phyloP scores from a whole-genome alignment of 2,113 vertebrate species.

The Ornithorhynchus anatinus region DNA sequence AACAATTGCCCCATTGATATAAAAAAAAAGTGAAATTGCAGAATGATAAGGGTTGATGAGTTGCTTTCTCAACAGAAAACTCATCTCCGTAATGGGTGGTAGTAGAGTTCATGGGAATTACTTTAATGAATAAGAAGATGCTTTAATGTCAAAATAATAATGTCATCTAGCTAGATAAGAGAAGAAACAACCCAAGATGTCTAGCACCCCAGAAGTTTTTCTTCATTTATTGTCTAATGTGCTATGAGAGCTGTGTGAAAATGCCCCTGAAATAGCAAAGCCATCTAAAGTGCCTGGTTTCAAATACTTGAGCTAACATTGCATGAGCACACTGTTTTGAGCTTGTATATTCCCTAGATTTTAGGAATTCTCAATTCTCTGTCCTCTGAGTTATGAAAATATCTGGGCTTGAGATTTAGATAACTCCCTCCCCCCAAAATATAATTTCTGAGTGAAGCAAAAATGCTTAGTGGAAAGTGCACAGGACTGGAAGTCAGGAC shows the following conservation, averaged over 20 bases:
- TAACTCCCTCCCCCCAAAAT: too few relatives aligned
- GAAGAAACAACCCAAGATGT: neutral
- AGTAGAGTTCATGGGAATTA: neutral
- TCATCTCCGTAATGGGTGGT: neutral
- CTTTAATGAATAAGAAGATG: neutral
- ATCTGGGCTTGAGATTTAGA: too few relatives aligned
- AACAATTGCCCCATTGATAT: conserved; percentile 15
- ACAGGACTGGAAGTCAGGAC: too few relatives aligned
- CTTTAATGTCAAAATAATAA: neutral
- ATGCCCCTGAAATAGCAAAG: too few relatives aligned
- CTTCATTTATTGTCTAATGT: neutral
- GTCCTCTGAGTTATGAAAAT: too few relatives aligned
- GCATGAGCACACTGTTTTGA: too few relatives aligned
- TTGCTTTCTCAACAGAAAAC: neutral
- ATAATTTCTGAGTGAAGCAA: too few relatives aligned
- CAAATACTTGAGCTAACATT: too few relatives aligned
- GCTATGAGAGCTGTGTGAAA: neutral
- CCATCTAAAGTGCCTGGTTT: too few relatives aligned
- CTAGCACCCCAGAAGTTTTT: neutral
- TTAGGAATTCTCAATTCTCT: too few relatives aligned
- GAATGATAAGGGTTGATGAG: neutral
- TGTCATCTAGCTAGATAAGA: neutral
- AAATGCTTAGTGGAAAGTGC: too few relatives aligned
- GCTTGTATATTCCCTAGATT: too few relatives aligned
- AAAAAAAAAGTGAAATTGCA: conserved; percentile 15